phyloP scores from a whole-genome alignment of 37 sponge, comb jelly and placozoan species.

The Spongilla lacustris region DNA sequence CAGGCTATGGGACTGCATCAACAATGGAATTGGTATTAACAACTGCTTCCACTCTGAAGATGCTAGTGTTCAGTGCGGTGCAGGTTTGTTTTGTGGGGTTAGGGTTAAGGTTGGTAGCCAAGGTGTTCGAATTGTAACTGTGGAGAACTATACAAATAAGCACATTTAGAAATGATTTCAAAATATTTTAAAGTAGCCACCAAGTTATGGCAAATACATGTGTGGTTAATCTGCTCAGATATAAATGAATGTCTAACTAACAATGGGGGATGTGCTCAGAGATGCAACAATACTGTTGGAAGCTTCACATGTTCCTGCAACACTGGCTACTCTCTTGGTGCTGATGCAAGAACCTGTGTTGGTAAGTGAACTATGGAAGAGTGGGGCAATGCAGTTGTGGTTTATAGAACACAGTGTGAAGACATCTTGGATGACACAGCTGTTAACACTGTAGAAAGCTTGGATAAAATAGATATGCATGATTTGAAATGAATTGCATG shows the following conservation, averaged over 20 bases:
- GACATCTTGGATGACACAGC: too few relatives aligned
- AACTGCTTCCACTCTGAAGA: constrained; percentile 46
- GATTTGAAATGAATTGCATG: not conserved
- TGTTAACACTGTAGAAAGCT: too few relatives aligned
- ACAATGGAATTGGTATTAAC: constrained; percentile 16
- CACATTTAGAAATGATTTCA: not conserved
- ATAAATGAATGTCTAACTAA: constrained; percentile 13
- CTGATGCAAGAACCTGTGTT: constrained; percentile 11
- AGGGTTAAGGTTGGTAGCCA: too few relatives aligned
- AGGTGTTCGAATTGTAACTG: not conserved
- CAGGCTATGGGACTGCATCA: constrained; percentile 17
- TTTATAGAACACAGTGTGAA: too few relatives aligned
- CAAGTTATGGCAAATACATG: not conserved
- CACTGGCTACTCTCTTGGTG: constrained; percentile 24
- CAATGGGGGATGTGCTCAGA: constrained; percentile 30
- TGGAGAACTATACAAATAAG: not conserved
- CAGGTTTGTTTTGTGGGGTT: not conserved
- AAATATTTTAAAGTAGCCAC: not conserved
- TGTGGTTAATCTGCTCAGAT: not conserved
- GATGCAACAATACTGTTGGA: constrained; percentile 8
- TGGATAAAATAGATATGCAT: too few relatives aligned
- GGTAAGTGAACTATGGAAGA: not conserved
- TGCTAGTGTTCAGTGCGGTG: constrained; percentile 23
- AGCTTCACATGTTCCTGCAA: constrained; percentile 18
- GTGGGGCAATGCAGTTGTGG: too few relatives aligned